These are phyloP conservation scores for Ischnura elegans DNA, from an alignment of 2,888 invertebrate genomes.

Conservation along the genomic window DNA sequence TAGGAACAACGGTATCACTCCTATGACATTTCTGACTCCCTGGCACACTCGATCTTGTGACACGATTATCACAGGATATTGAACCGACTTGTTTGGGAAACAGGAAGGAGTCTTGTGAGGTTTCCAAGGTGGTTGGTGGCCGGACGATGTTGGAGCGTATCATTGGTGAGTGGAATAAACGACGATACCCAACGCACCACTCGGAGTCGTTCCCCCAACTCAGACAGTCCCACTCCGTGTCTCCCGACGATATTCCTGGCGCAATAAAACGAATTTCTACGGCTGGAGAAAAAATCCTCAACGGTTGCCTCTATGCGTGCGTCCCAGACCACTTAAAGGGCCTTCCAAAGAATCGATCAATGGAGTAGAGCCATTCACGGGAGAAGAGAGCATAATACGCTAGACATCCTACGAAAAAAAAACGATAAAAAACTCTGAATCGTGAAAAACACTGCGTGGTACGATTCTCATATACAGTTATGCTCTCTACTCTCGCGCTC, in stretches of 20 bases:
- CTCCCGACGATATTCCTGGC: not conserved
- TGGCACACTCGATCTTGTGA: no score
- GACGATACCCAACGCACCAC: not conserved
- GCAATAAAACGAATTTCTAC: not conserved
- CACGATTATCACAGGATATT: no score
- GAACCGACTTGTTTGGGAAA: no score
- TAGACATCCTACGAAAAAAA: not conserved
- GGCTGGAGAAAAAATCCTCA: not conserved
- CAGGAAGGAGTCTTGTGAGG: no score
- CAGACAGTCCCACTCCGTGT: not conserved
- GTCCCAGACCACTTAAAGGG: not conserved
- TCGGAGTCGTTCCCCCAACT: not conserved
- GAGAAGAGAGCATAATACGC: not conserved
- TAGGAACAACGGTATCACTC: not conserved
- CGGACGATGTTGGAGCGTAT: no score
- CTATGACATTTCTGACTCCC: no score
- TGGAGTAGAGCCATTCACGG: not conserved
- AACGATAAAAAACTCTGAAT: not conserved
- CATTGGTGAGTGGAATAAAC: not conserved
- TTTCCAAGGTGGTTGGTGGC: no score
- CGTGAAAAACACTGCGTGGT: not conserved
- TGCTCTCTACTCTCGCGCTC: no score
- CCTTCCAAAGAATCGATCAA: not conserved
- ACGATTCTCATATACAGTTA: no score
- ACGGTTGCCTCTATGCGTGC: not conserved